Base-by-base conservation (phyloP, 1,140 invertebrate species). In the Sitodiplosis mosellana region DNA sequence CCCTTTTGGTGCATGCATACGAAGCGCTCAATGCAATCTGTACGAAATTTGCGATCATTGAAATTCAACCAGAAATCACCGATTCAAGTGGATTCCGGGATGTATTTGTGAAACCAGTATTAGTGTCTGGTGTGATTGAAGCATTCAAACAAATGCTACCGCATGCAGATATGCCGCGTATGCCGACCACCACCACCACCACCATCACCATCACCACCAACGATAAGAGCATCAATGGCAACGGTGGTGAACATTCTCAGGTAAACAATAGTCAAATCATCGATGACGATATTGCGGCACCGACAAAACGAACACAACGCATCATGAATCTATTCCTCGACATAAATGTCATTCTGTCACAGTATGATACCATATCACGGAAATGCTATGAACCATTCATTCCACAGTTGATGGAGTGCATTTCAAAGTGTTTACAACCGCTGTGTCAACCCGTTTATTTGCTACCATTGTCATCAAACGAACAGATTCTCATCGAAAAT, bases 21-120 rank as follows among this genome's bases (percentile, higher is more conserved):
- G 72, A 74, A 52, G 70, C 72, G 22, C 59, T 71, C 0, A 74
- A 75, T 57, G 69, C 70, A 22, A 60, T 75, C 2, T 67, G 72
- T 53, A 58, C 58, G 12, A 63, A 58, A 45, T 64, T 60, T 47
- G 59, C 61, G 1, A 17, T 63, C 27, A 55, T 64, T 15, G 57
- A 63, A 49, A n/a, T 37, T 34, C 42, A 48, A 20, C 6, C 38
- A 12, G 47, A 50, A 3, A n/a, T 18, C n/a, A 57, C 56, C 11
- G 33, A 60, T 12, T 54, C 53, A 14, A 57, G 56, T 3, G 27
- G 27, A 5, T 63, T 64, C 40, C 49, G 56, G 1, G 49, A 64
- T 46, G 48, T 64, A 1, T 64, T 64, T 40, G 52, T 64, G 0
- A 51, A 61, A 0, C 50, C 53, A 10, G 51, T 54, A 22, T 50